Evolutionary conservation across 2,113 vertebrate genomes (phyloP).

Genomic region (Patagioenas fasciata): DNA sequence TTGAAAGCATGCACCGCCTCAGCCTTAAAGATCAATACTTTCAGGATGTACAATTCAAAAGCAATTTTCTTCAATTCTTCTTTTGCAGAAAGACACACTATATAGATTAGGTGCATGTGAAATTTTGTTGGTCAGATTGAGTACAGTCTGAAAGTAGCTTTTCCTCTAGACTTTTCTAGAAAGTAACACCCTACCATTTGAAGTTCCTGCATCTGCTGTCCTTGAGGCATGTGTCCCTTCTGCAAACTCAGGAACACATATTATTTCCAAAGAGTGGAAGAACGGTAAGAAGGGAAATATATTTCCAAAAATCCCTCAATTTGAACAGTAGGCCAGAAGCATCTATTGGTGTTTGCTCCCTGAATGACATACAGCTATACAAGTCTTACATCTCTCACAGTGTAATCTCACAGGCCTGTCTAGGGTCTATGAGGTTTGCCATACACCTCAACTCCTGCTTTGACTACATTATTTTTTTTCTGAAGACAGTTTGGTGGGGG

Average conservation of each 20-base stretch:
- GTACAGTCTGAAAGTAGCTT: background rate
- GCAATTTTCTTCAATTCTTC: background rate
- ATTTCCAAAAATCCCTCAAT: background rate
- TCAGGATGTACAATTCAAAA: background rate
- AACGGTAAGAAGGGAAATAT: background rate
- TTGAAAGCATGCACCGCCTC: background rate
- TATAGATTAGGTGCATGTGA: background rate
- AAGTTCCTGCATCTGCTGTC: background rate
- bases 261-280: background rate
- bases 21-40: background rate
- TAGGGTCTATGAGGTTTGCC: background rate
- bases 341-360: background rate
- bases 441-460: background rate
- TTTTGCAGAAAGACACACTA: background rate
- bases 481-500: background rate
- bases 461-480: background rate
- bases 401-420: background rate
- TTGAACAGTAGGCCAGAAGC: background rate
- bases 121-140: background rate
- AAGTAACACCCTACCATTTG: background rate
- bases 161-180: background rate
- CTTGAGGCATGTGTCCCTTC: background rate
- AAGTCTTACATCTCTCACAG: background rate
- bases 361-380: background rate
- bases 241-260: background rate